These are phyloP conservation scores for Plecotus auritus DNA, from an alignment of 2,113 vertebrate genomes.

Conservation along the genomic window DNA sequence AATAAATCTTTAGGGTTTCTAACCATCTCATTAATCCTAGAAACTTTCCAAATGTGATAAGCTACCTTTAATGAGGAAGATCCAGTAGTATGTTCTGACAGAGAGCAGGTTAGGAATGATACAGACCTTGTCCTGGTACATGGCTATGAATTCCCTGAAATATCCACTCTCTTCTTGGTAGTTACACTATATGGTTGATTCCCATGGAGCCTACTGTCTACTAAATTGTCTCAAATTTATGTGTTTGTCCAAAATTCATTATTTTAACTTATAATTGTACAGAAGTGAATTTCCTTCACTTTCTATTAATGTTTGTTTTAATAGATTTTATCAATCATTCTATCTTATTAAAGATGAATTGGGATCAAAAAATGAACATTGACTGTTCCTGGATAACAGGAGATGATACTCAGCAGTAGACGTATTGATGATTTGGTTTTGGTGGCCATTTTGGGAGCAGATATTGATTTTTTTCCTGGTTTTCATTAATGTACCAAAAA, in stretches of 20 bases:
- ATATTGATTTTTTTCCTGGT: neutral
- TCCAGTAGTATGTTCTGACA: neutral
- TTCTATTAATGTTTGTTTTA: conserved; percentile 13
- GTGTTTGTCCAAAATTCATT: neutral
- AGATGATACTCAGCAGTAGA: neutral
- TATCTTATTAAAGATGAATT: neutral
- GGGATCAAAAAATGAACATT: neutral
- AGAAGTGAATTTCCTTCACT: neutral
- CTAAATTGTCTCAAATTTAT: neutral
- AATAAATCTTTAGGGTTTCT: neutral
- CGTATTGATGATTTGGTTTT: neutral
- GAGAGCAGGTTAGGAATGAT: neutral
- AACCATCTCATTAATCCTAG: neutral
- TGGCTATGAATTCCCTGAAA: neutral
- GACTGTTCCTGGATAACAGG: neutral
- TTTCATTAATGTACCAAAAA: neutral
- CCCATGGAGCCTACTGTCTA: neutral
- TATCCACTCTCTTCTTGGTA: neutral
- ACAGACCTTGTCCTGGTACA: neutral
- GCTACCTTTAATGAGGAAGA: neutral
- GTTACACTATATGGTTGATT: neutral
- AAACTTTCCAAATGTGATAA: neutral
- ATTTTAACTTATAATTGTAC: neutral
- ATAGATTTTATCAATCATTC: neutral
- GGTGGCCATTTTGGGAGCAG: neutral